phyloP scores from a whole-genome alignment of 2,113 vertebrate species.

The Hemiprocne comata region DNA sequence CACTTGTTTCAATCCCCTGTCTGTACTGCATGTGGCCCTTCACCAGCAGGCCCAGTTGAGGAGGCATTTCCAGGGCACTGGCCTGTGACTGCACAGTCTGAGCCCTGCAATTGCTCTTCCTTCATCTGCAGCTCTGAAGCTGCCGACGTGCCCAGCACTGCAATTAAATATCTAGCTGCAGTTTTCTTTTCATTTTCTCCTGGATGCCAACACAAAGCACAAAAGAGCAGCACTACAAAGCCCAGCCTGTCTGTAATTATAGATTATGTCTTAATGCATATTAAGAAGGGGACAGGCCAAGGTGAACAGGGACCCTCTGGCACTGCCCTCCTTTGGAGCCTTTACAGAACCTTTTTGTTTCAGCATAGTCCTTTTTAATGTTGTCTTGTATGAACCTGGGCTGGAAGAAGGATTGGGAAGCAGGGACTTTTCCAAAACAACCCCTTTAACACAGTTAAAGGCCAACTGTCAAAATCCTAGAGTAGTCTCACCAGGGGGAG shows the following conservation, averaged over 20 bases:
- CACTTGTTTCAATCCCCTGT: neutral
- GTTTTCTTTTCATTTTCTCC: neutral
- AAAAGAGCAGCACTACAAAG: neutral
- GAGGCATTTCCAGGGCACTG: neutral
- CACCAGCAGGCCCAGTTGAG: neutral
- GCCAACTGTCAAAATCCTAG: neutral
- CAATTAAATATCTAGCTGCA: neutral
- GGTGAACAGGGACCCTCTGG: neutral
- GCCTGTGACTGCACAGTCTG: neutral
- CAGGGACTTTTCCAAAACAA: neutral
- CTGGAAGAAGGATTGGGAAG: neutral
- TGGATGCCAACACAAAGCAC: slow-evolving; percentile 7
- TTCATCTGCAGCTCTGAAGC: neutral
- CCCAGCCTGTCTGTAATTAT: neutral
- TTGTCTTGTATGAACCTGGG: neutral
- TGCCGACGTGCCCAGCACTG: neutral
- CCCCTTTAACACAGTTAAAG: neutral
- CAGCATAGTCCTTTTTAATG: neutral
- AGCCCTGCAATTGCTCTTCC: neutral
- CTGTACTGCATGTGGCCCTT: neutral
- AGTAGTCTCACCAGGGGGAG: neutral
- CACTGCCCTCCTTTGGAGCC: neutral
- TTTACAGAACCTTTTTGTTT: neutral
- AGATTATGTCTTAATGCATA: neutral
- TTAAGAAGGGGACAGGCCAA: neutral